Base-by-base conservation (phyloP, 2,113 vertebrate species). In the Talpa occidentalis region DNA sequence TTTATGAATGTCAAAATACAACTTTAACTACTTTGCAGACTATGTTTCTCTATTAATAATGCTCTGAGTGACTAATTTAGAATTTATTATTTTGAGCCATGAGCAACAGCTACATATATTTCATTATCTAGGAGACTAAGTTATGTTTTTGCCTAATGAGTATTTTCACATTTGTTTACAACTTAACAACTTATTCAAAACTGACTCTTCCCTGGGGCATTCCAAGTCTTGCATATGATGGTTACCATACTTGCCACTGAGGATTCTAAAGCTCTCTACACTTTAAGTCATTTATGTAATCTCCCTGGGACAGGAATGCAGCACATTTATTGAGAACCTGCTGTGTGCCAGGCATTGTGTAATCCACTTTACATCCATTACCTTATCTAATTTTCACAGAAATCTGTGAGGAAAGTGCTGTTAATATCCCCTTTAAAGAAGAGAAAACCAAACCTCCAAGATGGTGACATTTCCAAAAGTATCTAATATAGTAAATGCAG, bases 41-140 rank as follows among this genome's bases (percentile, higher is more conserved):
- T 91, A 49, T 90, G 77, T 86, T 98, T 96, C 96, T 88, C 98
- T 98, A 98, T 98, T 98, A 97, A 98, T 98, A 98, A 90, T 94
- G 89, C 87, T 97, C 96, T 93, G 88, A 97, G 97, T 98, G 49
- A 98, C 95, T 98, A 97, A 98, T 98, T 98, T 97, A 98, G 98
- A 94, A 92, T 44, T 93, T 97, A 97, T 96, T 98, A 98, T 97
- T 98, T 98, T 97, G 94, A 97, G 96, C 73, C 80, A 94, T 97
- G 85, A 95, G 95, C 94, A 95, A 84, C 88, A 76, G 96, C 82
- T 22, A 22, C 94, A 96, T 97, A 96, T 97, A 95, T 97, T 98
- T 97, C 95, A 98, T 98, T 98, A 97, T 98, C 98, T 98, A 97
- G 90, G 92, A 74, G 78, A 93, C 76, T 97, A 95, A 98, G 97